These are phyloP conservation scores for Propithecus coquereli DNA, from an alignment of 2,113 vertebrate species.

Conservation along the genomic window DNA sequence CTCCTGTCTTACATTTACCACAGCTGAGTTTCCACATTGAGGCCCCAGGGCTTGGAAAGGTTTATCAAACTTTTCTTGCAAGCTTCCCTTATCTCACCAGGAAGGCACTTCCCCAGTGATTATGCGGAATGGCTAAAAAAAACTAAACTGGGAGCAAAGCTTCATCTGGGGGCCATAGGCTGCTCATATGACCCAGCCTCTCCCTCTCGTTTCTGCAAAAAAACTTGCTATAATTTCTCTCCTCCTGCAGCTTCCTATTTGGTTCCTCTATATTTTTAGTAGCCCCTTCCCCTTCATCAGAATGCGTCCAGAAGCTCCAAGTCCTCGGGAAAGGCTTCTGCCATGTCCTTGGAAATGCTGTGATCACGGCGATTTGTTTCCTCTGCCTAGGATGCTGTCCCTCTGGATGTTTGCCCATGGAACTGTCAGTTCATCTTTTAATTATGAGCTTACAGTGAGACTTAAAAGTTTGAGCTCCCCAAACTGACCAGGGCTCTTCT, in stretches of 20 bases:
- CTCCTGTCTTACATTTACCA: background rate
- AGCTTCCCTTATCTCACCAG: slow-evolving; percentile 3
- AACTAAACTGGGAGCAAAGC: background rate
- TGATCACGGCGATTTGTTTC: rapidly evolving
- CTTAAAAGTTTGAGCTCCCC: background rate
- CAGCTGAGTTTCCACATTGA: background rate
- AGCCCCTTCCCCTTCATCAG: background rate
- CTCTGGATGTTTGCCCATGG: background rate
- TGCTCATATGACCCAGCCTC: background rate
- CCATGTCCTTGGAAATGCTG: background rate
- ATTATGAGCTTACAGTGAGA: background rate
- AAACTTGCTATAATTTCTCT: background rate
- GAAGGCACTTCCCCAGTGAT: background rate
- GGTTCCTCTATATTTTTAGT: background rate
- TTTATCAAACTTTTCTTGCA: background rate
- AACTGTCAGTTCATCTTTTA: background rate
- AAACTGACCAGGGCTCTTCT: background rate
- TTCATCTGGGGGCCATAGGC: background rate
- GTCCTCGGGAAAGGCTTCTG: background rate
- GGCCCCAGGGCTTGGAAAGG: background rate
- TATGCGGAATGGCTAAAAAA: background rate
- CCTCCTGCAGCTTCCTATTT: background rate
- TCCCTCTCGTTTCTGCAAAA: background rate
- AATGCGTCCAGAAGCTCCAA: background rate
- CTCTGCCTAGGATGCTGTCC: rapidly evolving